A percentile compares a stretch with the other conserved stretches of the same genome.
Conservation (phyloP, 1,140 invertebrate genomes). For the Hycleus cichorii region DNA sequence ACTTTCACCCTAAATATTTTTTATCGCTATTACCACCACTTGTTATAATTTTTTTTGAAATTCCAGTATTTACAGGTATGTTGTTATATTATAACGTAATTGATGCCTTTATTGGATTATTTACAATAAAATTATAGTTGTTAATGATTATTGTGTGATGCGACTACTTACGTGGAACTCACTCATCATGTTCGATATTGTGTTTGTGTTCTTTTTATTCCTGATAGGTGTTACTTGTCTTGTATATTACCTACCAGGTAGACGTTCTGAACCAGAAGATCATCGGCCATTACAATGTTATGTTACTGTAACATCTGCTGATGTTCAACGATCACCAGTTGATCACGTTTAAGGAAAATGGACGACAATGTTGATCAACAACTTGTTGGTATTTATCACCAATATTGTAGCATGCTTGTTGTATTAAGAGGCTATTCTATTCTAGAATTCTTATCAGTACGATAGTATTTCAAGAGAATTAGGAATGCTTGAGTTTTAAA, state of each 20-base stretch:
- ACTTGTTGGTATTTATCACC: too few species aligned
- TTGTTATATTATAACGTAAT: background rate
- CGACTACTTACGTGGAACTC: slow-evolving; percentile 76
- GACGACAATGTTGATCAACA: background rate
- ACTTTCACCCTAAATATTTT: too few species aligned
- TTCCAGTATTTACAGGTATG: too few species aligned
- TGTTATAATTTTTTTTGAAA: too few species aligned
- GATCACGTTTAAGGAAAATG: slow-evolving; percentile 37
- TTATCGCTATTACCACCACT: too few species aligned
- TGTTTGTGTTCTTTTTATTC: slow-evolving; percentile 78
- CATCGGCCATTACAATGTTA: slow-evolving; percentile 37
- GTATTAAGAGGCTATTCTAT: background rate
- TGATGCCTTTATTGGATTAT: slow-evolving; percentile 5
- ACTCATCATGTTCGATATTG: slow-evolving; percentile 77
- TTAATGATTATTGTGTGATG: slow-evolving; percentile 45
- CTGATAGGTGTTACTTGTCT: slow-evolving; percentile 71
- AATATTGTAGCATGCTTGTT: too few species aligned
- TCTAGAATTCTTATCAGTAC: background rate
- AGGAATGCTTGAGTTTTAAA: too few species aligned
- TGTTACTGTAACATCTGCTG: slow-evolving; percentile 34
- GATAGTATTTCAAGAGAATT: too few species aligned
- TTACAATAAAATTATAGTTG: too few species aligned
- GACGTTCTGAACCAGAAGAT: slow-evolving; percentile 35
- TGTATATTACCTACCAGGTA: slow-evolving; percentile 65
- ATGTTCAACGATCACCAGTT: slow-evolving; percentile 33